Evolutionary conservation across 2,888 invertebrate genomes (phyloP), one percentile per base, ranked within the genome.

Genomic region (Epistrophella euchroma): DNA sequence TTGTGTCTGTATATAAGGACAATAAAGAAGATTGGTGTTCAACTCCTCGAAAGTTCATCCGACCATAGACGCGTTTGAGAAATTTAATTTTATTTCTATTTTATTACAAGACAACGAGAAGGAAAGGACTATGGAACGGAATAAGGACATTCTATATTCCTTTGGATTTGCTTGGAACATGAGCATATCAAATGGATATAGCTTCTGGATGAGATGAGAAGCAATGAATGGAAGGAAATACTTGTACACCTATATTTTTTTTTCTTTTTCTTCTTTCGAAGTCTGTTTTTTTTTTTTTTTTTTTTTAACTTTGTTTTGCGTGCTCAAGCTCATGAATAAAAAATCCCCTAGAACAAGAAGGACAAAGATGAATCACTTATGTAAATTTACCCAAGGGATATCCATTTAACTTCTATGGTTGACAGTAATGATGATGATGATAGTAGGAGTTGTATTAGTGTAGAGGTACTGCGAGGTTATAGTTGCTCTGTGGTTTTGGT

Each of bases 281-380:
- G n/a, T 43, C 43, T 52, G 25, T 9, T 25, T 25, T 25, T 6
- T n/a, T 32, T 40, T n/a, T 43, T 32, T 40, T 40, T 43, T 32
- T 32, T 40, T 58, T 58, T 68, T 32, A 58, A 47, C 43, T 75
- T 70, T 37, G 62, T 70, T 72, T 50, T 58, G 40, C 37, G 17
- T 66, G 40, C 47, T 55, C 28, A 62, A 64, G 43, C 56, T 55
- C 73, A 83, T 68, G 83, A 78, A 70, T 74, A 70, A 56, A 56
- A 74, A 73, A 47, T 47, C 19, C 64, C 45, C 45, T 55, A 25
- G 56, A 82, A 62, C 45, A 76, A 32, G 71, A 50, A 22, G 55
- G 84, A 75, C 72, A 71, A 76, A 75, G 71, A 85, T 85, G 75
- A 80, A 85, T 85, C 84, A 80, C 71, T 84, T 80, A 80, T 75